Evolutionary conservation across 53 echinoderm and acorn worm genomes (phyloP).

Genomic region (Temnopleurus reevesii): DNA sequence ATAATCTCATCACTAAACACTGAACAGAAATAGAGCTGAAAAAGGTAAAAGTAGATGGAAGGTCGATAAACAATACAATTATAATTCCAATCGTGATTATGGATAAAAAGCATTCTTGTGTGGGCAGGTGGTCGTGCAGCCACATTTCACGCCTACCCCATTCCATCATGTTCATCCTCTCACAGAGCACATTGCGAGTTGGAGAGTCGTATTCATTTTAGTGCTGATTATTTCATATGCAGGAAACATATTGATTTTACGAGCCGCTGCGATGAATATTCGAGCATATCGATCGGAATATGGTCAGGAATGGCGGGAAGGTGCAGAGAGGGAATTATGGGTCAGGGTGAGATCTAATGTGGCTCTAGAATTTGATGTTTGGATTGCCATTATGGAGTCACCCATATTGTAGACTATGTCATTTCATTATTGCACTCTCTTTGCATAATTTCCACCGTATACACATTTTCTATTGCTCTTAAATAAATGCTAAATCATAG

Average conservation of each 20-base stretch:
- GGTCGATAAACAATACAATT: constrained; percentile 21
- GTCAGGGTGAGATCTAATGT: background rate
- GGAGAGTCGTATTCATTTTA: background rate
- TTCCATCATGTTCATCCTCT: background rate
- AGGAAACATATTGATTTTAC: constrained; percentile 45
- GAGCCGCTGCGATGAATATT: constrained; percentile 50
- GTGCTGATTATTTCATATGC: constrained; percentile 30
- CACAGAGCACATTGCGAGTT: background rate
- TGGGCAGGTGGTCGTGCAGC: background rate
- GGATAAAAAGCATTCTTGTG: constrained; percentile 3
- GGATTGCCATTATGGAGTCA: background rate
- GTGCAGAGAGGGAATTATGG: background rate
- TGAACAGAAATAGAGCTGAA: too few species aligned
- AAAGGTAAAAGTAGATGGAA: too few species aligned
- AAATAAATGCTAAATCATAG: too few species aligned
- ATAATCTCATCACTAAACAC: too few species aligned
- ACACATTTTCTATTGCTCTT: too few species aligned
- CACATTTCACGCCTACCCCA: background rate
- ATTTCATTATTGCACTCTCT: too few species aligned
- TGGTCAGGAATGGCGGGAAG: background rate
- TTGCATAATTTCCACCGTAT: too few species aligned
- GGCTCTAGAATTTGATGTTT: background rate
- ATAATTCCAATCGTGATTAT: constrained; percentile 1
- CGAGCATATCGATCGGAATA: constrained; percentile 32
- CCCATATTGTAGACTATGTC: background rate